Percentiles rank a stretch among this genome's conserved stretches.
These are phyloP conservation scores for Argya squamiceps DNA, from an alignment of 2,797 vertebrate genomes.

Conservation along the genomic window DNA sequence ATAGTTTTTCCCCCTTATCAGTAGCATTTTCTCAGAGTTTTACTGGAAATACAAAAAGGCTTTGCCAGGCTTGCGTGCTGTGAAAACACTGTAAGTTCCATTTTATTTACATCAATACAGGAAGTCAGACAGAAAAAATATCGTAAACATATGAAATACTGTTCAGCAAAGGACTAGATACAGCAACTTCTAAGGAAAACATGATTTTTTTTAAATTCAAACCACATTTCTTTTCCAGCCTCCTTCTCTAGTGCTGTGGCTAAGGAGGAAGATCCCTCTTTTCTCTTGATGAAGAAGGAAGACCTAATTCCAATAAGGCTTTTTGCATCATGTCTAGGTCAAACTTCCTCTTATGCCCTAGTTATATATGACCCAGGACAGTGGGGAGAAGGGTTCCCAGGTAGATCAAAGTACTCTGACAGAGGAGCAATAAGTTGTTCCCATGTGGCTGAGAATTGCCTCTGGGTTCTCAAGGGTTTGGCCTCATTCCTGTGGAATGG, in stretches of 20 bases:
- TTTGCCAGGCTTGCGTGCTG: not conserved
- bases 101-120: not conserved
- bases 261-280: not conserved
- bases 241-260: not conserved
- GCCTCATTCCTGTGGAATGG: not conserved
- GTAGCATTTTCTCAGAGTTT: not conserved
- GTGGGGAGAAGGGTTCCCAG: not conserved
- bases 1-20: not conserved
- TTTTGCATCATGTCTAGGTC: not conserved
- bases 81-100: not conserved
- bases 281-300: not conserved
- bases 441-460: not conserved
- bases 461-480: not conserved
- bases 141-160: not conserved
- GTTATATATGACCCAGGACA: not conserved
- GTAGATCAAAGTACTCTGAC: not conserved
- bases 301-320: not conserved
- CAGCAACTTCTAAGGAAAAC: not conserved
- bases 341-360: not conserved
- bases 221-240: not conserved
- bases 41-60: not conserved
- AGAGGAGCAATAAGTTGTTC: not conserved
- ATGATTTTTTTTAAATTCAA: not conserved
- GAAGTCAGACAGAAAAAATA: not conserved
- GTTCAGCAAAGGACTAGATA: not conserved